Percentiles rank a stretch among this genome's conserved stretches.
These are phyloP conservation scores for Petrocephalus microphthalmus DNA, from an alignment of 2,113 vertebrate species.

Conservation along the genomic window DNA sequence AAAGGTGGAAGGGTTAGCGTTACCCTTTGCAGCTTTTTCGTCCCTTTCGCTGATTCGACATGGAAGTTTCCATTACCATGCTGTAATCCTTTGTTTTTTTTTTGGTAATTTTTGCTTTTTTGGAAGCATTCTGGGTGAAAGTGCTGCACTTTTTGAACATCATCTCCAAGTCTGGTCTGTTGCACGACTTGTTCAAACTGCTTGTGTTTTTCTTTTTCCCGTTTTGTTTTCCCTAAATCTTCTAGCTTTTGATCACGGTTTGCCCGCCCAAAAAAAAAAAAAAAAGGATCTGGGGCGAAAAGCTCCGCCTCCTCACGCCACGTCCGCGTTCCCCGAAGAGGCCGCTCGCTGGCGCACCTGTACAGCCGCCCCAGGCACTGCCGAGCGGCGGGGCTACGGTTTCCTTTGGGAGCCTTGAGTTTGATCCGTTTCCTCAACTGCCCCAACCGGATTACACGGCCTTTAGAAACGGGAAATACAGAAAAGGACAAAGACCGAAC, in stretches of 20 bases:
- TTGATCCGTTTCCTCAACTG: not conserved
- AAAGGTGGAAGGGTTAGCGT: not conserved
- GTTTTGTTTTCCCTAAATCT: not conserved
- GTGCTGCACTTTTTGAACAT: conserved; percentile 54
- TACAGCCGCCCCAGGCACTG: not conserved
- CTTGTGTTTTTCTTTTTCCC: not conserved
- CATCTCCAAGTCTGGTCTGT: conserved; percentile 24
- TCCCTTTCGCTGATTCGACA: not conserved
- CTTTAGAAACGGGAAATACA: not conserved
- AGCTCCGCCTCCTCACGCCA: not conserved
- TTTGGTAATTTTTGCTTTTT: conserved; percentile 25
- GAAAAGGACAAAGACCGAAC: not conserved
- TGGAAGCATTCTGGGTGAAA: conserved; percentile 48
- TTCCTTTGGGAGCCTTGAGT: not conserved
- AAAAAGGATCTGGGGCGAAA: not conserved
- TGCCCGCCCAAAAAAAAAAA: not conserved
- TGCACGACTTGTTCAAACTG: not conserved
- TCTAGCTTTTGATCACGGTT: not conserved
- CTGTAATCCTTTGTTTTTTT: not conserved
- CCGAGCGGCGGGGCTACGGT: not conserved
- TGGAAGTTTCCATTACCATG: conserved; percentile 7
- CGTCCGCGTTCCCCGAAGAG: not conserved
- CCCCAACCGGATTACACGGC: not conserved
- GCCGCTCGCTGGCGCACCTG: not conserved
- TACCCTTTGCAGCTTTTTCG: conserved; percentile 1